Percentiles rank a stretch among this genome's conserved stretches.
Conservation (phyloP, 1,140 invertebrate genomes). For the Oryzaephilus surinamensis region DNA sequence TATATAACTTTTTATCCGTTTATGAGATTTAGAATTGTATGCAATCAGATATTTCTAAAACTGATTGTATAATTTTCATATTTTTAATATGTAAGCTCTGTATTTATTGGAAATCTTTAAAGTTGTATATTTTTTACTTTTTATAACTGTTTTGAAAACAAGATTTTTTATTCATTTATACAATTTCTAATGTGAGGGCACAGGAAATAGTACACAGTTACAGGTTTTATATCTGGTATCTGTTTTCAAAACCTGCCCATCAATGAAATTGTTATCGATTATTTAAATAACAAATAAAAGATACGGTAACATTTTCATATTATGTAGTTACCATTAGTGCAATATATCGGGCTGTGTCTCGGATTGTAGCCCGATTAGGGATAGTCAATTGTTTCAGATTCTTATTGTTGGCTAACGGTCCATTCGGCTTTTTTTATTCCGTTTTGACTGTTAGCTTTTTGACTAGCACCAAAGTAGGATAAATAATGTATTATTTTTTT, state of each 20-base stretch:
- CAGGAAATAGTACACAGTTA: background rate
- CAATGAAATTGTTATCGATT: too few species aligned
- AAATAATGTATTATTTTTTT: slow-evolving; percentile 28
- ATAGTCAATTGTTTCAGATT: slow-evolving; percentile 36
- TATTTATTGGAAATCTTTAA: slow-evolving; percentile 35
- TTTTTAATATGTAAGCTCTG: slow-evolving; percentile 32
- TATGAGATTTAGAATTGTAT: slow-evolving; percentile 32
- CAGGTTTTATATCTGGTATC: too few species aligned
- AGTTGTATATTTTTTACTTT: slow-evolving; percentile 37
- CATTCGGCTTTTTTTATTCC: slow-evolving; percentile 24
- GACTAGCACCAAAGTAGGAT: slow-evolving; percentile 33
- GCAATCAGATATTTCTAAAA: slow-evolving; percentile 23
- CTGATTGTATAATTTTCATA: slow-evolving; percentile 29
- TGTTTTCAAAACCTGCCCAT: too few species aligned
- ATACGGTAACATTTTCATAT: slow-evolving; percentile 11
- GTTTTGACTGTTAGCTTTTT: slow-evolving; percentile 29
- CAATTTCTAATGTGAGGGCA: slow-evolving; percentile 26
- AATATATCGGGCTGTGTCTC: slow-evolving; percentile 33
- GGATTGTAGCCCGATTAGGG: slow-evolving; percentile 31
- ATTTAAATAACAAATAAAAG: too few species aligned
- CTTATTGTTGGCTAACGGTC: slow-evolving; percentile 31
- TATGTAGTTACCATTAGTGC: slow-evolving; percentile 37
- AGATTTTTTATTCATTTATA: slow-evolving; percentile 28
- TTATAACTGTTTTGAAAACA: slow-evolving; percentile 32
- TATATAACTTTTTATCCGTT: slow-evolving; percentile 31